Evolutionary conservation across 2,797 vertebrate species (phyloP), one percentile per base, ranked within the genome.

Genomic region (Novumbra hubbsi): DNA sequence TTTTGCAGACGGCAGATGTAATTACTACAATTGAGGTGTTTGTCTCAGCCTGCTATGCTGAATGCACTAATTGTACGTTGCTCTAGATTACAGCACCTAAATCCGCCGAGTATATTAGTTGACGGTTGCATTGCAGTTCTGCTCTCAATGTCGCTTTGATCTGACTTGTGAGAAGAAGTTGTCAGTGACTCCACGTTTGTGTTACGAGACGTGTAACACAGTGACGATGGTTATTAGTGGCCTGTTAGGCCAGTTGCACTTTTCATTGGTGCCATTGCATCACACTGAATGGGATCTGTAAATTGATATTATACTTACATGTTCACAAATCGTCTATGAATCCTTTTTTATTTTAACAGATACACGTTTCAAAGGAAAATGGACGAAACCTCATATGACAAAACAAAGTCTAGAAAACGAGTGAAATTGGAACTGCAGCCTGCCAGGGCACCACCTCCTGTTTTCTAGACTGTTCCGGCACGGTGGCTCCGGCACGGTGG

Each of bases 251-350:
- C 27, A 24, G 21, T 71, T 71, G 32, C 12, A 16, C 7, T n/a
- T 62, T 74, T 60, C 68, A 63, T 21, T 19, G 16, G 17, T 38
- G 17, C 41, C 50, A 73, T 73, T 70, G 50, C 21, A 30, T 72
- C 34, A 17, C 41, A 65, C 48, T 8, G 41, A 48, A 21, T 41
- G 19, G 63, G 49, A 24, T 73, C 55, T 55, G 28, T 0, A 63
- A 30, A 69, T 19, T 21, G 34, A 6, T 60, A 21, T 24, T 48
- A 49, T 27, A 32, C 45, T 34, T 21, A 52, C 8, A 38, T 38
- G 34, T 38, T 38, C 34, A 38, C 5, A 38, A 5, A 38, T 38
- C 34, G 5, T 38, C 34, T 38, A 38, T 38, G 5, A 38, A 38
- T 5, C 34, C 5, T 38, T 38, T 38, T 38, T 1, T 38, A 5